Conservation (phyloP, 2,113 vertebrate genomes). For the Protomyctophum bolini region DNA sequence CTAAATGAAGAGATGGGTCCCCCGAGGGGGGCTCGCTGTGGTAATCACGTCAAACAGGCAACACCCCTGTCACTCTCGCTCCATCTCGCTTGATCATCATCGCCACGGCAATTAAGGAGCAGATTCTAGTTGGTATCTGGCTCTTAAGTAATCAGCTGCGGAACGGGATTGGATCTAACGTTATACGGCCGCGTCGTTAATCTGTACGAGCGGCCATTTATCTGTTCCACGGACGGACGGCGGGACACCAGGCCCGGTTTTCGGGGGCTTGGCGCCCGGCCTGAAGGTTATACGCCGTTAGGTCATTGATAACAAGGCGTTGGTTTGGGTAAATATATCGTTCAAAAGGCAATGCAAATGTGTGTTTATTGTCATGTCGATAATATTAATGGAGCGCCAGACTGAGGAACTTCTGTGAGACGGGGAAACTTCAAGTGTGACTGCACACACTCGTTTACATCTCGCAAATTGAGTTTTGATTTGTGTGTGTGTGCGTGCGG, state of each 20-base stretch:
- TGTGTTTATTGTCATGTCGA: not conserved
- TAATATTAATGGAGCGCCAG: not conserved
- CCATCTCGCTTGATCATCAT: constrained; percentile 60
- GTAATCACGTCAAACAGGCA: constrained; percentile 68
- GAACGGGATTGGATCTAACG: constrained; percentile 58
- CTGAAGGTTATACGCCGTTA: constrained; percentile 41
- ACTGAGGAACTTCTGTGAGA: not conserved
- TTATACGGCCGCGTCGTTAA: constrained; percentile 48
- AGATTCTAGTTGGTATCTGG: constrained; percentile 59
- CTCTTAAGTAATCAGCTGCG: constrained; percentile 61
- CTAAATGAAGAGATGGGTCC: constrained; percentile 72
- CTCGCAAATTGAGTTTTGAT: constrained; percentile 39
- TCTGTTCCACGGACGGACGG: constrained; percentile 11
- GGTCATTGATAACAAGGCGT: not conserved
- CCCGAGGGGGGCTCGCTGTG: constrained; percentile 46
- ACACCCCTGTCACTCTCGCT: constrained; percentile 55
- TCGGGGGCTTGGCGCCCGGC: constrained; percentile 16
- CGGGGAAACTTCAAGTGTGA: not conserved
- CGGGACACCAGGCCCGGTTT: constrained; percentile 34
- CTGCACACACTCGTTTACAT: not conserved
- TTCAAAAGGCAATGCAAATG: too few species aligned
- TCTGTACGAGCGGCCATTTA: constrained; percentile 37
- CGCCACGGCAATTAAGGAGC: constrained; percentile 65
- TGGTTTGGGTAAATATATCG: too few species aligned
- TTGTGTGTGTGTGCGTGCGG: not conserved